phyloP scores from a whole-genome alignment of 1,140 invertebrate genomes.

The Chrysopa pallens region DNA sequence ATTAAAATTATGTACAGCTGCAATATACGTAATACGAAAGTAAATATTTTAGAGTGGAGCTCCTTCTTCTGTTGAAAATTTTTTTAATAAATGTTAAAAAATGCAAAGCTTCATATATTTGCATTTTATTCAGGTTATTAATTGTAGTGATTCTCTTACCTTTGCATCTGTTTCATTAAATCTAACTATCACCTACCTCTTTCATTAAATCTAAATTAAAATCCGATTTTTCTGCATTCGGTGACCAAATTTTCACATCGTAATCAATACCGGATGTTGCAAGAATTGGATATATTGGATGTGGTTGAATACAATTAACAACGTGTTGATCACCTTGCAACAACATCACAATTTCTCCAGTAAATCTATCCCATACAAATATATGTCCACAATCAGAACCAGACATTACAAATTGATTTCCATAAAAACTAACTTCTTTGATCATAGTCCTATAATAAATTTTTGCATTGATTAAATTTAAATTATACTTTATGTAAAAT shows the following conservation, averaged over 20 bases:
- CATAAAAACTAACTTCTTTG: conserved; percentile 82
- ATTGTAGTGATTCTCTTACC: not conserved
- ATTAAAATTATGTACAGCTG: too few species aligned
- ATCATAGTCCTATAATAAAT: conserved; percentile 62
- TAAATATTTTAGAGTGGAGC: too few species aligned
- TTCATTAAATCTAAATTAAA: conserved; percentile 51
- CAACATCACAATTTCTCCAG: conserved; percentile 52
- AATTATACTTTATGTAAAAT: too few species aligned
- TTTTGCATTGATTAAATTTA: not conserved
- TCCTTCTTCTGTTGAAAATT: conserved; percentile 1
- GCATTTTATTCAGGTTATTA: not conserved
- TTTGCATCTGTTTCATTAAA: conserved; percentile 1
- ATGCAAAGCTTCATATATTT: not conserved
- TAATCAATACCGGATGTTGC: conserved; percentile 83
- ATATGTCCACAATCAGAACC: conserved; percentile 76
- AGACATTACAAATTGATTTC: conserved; percentile 62
- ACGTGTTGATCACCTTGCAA: conserved; percentile 73
- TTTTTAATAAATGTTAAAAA: not conserved
- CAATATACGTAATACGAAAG: too few species aligned
- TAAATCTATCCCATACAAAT: conserved; percentile 46
- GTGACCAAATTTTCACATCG: conserved; percentile 75
- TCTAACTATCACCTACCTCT: conserved; percentile 54
- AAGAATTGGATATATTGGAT: conserved; percentile 61
- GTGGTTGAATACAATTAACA: conserved; percentile 74
- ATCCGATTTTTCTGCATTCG: conserved; percentile 31